Evolutionary conservation across 2,113 vertebrate species (phyloP).

Genomic region (Paracanthobrama guichenoti): DNA sequence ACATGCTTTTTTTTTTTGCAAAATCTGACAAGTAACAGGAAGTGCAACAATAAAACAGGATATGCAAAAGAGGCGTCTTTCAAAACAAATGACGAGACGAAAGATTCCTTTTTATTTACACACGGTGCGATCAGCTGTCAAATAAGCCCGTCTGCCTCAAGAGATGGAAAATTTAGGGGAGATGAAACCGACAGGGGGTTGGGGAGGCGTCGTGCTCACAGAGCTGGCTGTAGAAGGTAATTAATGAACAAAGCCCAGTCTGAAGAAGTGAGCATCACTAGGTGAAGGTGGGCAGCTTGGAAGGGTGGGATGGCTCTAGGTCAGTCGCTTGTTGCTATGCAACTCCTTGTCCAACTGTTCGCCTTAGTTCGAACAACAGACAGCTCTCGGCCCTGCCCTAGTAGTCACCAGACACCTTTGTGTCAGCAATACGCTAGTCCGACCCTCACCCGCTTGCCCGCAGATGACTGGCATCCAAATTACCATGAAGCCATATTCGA

Average conservation of each 20-base stretch:
- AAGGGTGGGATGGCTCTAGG: constrained; percentile 68
- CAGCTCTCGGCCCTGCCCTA: constrained; percentile 22
- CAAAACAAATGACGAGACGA: constrained; percentile 41
- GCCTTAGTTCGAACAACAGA: constrained; percentile 46
- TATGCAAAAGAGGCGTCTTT: constrained; percentile 43
- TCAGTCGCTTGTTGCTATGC: constrained; percentile 80
- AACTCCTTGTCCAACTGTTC: constrained; percentile 67
- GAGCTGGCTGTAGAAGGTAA: constrained; percentile 49
- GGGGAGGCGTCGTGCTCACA: constrained; percentile 35
- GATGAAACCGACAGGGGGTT: constrained; percentile 7
- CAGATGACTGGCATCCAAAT: constrained; percentile 57
- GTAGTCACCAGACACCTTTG: constrained; percentile 39
- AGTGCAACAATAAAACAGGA: constrained; percentile 33
- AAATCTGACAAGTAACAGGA: constrained; percentile 21
- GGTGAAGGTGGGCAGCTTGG: constrained; percentile 53
- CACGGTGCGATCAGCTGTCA: constrained; percentile 40
- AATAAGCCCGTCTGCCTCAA: constrained; percentile 38
- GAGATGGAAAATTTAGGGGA: constrained; percentile 12
- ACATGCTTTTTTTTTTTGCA: neutral
- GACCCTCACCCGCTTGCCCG: constrained; percentile 39
- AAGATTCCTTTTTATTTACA: constrained; percentile 49
- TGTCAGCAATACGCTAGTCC: constrained; percentile 30
- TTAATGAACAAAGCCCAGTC: constrained; percentile 56
- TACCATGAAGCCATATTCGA: constrained; percentile 46
- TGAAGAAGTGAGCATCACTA: constrained; percentile 52